A percentile compares a stretch with the other conserved stretches of the same genome.
phyloP scores from a whole-genome alignment of 2,113 vertebrate genomes.

The Ursus arctos region DNA sequence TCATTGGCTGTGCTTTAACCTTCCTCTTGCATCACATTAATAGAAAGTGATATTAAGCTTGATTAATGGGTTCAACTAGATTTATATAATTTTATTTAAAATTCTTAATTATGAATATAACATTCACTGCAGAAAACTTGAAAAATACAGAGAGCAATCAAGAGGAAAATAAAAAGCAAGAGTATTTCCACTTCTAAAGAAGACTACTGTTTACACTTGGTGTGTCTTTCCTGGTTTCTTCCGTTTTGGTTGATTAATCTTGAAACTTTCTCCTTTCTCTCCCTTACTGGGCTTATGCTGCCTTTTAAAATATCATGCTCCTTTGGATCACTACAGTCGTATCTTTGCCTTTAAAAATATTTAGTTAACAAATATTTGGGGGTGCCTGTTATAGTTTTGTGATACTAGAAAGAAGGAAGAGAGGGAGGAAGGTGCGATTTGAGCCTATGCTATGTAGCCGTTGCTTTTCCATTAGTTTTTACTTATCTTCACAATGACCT shows the following conservation, averaged over 20 bases:
- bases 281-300: not conserved
- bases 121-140: not conserved
- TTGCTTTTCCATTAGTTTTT: slow-evolving; percentile 46
- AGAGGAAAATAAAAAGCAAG: slow-evolving; percentile 23
- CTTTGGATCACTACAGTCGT: too few relatives aligned
- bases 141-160: not conserved
- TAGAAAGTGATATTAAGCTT: not conserved
- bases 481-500: not conserved
- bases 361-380: not conserved
- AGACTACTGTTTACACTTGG: not conserved
- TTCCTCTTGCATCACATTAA: not conserved
- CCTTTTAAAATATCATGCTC: not conserved
- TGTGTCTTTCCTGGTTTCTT: not conserved
- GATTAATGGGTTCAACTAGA: not conserved
- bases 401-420: slow-evolving; percentile 8
- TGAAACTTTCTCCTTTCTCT: slow-evolving; percentile 27
- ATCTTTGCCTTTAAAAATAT: not conserved
- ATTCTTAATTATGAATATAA: slow-evolving; percentile 43
- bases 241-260: not conserved
- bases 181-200: not conserved
- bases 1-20: not conserved
- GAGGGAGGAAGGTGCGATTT: not conserved
- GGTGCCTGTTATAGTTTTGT: not conserved
- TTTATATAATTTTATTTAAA: slow-evolving; percentile 25
- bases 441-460: not conserved